Base-by-base conservation (phyloP, 2,888 invertebrate species). In the Cyrtodaria siliqua region DNA sequence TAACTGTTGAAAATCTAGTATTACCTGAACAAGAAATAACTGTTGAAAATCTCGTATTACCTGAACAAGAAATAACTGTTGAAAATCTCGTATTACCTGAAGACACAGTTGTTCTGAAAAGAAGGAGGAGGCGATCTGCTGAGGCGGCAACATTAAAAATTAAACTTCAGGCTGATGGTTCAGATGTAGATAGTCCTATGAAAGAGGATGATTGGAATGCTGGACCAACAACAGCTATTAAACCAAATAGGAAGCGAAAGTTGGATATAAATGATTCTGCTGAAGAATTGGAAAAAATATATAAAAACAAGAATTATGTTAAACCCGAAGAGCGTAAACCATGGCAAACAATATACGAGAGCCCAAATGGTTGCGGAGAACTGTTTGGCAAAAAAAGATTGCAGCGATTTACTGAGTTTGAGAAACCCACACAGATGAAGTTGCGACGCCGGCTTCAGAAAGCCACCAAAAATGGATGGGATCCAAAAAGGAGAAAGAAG, bases 311-410 rank as follows among this genome's bases (percentile, higher is more conserved):
- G 64, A 86, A 86, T 62, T 89, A 71, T 73, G 71, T 78, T n/a
- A 72, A 64, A 68, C 89, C 88, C 1, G 71, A 79, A n/a, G 82
- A 80, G 9, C 82, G 79, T 24, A 79, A 69, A 59, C 64, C 77
- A 9, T 89, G 87, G 87, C 87, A 87, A 71, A 88, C 86, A n/a
- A 86, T 89, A 18, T 86, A 79, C 64, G 89, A 89, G 70, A 74
- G 60, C 23, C 87, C 88, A 18, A 26, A 77, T 57, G 44, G 56
- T 18, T 29, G 52, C 1, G 68, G 67, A 2, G 73, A 79, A 8
- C 4, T 76, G 2, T 60, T 59, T 27, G 79, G 86, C 24, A 86
- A 84, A 53, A 79, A 82, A 55, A 69, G 78, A 53, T 70, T 77
- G 20, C 82, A 82, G 26, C 62, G 87, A 42, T 68, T 61, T 29